Evolutionary conservation across 2,113 vertebrate species (phyloP).

Genomic region (Axis porcinus): DNA sequence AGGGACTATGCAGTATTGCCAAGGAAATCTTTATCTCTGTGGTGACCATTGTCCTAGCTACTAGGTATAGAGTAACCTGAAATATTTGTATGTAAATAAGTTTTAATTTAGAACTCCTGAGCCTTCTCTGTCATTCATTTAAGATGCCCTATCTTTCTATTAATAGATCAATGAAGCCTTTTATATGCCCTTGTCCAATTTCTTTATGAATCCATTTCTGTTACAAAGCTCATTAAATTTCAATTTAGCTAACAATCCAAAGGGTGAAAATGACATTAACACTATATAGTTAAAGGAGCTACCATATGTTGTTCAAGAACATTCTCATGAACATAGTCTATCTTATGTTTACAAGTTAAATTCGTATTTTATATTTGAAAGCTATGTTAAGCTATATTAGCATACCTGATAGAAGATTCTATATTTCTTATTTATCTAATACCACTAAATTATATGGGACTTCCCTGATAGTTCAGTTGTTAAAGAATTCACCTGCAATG

Average conservation of each 20-base stretch:
- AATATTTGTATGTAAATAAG: background rate
- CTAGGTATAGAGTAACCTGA: background rate
- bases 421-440: slow-evolving; percentile 32
- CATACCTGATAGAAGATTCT: slow-evolving; percentile 23
- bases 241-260: background rate
- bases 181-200: background rate
- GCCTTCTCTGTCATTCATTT: background rate
- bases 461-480: background rate
- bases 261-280: background rate
- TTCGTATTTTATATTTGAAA: slow-evolving; percentile 52
- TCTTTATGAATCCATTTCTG: background rate
- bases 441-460: background rate
- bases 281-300: background rate
- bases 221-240: background rate
- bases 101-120: background rate
- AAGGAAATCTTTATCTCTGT: background rate
- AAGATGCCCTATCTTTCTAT: background rate
- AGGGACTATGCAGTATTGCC: background rate
- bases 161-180: background rate
- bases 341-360: slow-evolving; percentile 52
- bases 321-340: background rate
- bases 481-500: background rate
- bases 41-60: background rate
- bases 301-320: background rate
- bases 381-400: slow-evolving; percentile 55